A percentile compares a stretch with the other conserved stretches of the same genome.
Conservation (phyloP, 2,888 invertebrate species). For the Tholera decimalis region DNA sequence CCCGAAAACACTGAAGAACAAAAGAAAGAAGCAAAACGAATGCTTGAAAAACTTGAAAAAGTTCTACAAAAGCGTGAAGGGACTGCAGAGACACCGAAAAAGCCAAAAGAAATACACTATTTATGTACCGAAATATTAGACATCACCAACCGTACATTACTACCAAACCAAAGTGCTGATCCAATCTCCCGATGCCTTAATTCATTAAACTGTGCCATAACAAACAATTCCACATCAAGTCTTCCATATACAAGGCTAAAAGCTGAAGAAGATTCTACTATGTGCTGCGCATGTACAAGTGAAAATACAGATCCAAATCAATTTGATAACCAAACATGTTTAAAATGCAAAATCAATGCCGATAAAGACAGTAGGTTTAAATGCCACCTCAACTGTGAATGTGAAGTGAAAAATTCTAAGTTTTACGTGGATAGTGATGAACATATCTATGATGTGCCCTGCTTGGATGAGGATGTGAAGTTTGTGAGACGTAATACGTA, state of each 20-base stretch:
- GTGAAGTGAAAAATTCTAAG: conserved; percentile 75
- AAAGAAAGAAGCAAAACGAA: conserved; percentile 91
- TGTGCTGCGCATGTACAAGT: conserved; percentile 75
- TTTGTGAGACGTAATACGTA: conserved; percentile 69
- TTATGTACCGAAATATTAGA: conserved; percentile 88
- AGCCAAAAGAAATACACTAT: conserved; percentile 88
- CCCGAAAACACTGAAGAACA: conserved; percentile 75
- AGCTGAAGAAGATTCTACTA: conserved; percentile 49
- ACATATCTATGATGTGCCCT: conserved; percentile 93
- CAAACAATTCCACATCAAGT: conserved; percentile 81
- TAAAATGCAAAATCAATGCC: conserved; percentile 77
- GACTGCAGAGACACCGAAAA: conserved; percentile 71
- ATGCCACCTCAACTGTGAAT: conserved; percentile 85
- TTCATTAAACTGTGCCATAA: conserved; percentile 84
- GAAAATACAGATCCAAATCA: conserved; percentile 67
- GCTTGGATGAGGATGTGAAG: conserved; percentile 65
- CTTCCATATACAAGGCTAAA: conserved; percentile 83
- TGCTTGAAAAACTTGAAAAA: conserved; percentile 92
- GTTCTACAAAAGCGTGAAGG: conserved; percentile 89
- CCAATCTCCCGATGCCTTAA: conserved; percentile 84
- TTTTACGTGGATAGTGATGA: conserved; percentile 84
- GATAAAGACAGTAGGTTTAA: conserved; percentile 79
- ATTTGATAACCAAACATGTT: conserved; percentile 68
- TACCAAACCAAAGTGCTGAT: conserved; percentile 76
- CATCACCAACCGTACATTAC: conserved; percentile 79